Evolutionary conservation across 1,140 invertebrate species (phyloP).

Genomic region (Trypoxylus dichotomus): DNA sequence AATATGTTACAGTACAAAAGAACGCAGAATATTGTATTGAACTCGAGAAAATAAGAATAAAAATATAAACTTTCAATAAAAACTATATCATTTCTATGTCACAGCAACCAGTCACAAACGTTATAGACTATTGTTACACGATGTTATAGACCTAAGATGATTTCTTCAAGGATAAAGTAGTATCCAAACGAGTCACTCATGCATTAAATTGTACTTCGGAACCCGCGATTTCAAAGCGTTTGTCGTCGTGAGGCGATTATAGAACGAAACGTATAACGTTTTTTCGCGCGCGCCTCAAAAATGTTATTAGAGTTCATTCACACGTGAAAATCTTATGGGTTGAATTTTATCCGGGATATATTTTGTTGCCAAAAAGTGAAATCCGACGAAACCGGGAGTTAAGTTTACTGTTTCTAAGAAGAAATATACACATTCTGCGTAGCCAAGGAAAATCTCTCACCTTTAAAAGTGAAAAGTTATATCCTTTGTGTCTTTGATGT

Average conservation of each 20-base stretch:
- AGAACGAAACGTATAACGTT: background rate
- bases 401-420: constrained; percentile 6
- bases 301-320: background rate
- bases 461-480: constrained; percentile 8
- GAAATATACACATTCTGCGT: background rate
- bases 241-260: background rate
- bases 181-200: background rate
- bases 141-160: too few relatives aligned
- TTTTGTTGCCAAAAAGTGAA: constrained; percentile 8
- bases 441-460: background rate
- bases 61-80: too few relatives aligned
- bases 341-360: background rate
- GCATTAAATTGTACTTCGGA: background rate
- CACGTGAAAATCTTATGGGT: constrained; percentile 11
- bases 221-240: background rate
- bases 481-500: background rate
- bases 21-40: too few relatives aligned
- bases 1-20: too few relatives aligned
- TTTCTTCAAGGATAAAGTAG: background rate
- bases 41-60: too few relatives aligned
- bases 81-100: too few relatives aligned
- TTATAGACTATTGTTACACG: too few relatives aligned
- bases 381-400: background rate
- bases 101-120: too few relatives aligned
- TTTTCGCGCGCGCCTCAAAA: background rate